phyloP scores from a whole-genome alignment of 2,888 invertebrate genomes.

The Stomorhina lunata region DNA sequence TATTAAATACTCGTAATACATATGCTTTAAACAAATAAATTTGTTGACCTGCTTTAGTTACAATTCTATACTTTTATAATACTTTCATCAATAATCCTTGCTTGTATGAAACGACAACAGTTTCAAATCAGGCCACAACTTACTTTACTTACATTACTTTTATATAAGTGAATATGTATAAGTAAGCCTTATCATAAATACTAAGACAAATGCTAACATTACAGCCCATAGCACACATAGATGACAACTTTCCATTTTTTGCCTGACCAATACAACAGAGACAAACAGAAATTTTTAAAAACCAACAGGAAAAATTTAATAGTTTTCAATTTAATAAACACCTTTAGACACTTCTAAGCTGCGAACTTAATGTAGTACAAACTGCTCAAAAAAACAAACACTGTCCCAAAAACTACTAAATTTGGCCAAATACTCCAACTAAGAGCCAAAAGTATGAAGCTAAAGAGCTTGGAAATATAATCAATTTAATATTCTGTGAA shows the following conservation, averaged over 20 bases:
- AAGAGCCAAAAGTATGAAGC: no score
- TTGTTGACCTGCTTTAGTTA: no score
- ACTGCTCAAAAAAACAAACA: not conserved
- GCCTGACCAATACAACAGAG: not conserved
- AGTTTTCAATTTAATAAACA: not conserved
- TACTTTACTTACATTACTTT: no score
- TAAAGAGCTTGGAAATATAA: no score
- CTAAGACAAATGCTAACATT: not conserved
- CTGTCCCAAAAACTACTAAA: constrained; percentile 26
- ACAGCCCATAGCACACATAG: constrained; percentile 14
- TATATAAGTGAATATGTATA: no score
- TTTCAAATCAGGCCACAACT: constrained; percentile 40
- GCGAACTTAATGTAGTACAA: not conserved
- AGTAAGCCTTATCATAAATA: constrained; percentile 15
- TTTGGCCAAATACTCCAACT: no score
- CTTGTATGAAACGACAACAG: not conserved
- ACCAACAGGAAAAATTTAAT: not conserved
- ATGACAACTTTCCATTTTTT: constrained; percentile 48
- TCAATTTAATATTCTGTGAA: no score
- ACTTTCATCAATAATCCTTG: constrained; percentile 11
- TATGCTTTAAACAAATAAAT: no score
- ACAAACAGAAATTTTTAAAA: not conserved
- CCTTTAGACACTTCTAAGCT: not conserved
- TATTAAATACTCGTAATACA: no score
- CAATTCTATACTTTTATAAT: not conserved